Base-by-base conservation (phyloP, 2,888 invertebrate genomes). In the Lagria hirta region DNA sequence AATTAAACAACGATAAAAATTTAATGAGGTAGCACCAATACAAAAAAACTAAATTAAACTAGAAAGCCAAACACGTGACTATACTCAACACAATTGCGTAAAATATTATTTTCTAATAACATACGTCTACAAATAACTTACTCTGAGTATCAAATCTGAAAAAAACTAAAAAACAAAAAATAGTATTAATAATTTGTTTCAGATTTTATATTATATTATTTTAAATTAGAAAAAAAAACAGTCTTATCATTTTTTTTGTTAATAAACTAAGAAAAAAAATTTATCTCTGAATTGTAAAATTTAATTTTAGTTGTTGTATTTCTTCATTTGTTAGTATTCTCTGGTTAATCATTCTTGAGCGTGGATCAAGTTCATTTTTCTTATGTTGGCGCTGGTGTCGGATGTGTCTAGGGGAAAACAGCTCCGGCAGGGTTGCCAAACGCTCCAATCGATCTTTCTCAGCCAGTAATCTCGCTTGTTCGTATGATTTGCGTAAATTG, bases 361-460 rank as follows among this genome's bases (percentile, higher is more conserved):
- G 49, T 7, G 61, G 57, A 44, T 62, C 62, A 22, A 54, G 51
- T 10, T 53, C 57, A 8, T n/a, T 15, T 13, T 29, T 12, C 14
- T 38, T 40, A 30, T 66, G 65, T 43, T 66, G 65, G 21, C 63
- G 48, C 36, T 68, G 68, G 42, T 69, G 69, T n/a, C 69, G 52
- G 20, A 68, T 62, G 44, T 68, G 68, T 17, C 64, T 17, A 15
- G 54, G 47, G 21, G 42, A 14, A n/a, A 53, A 41, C 5, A 46
- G 24, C 16, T 50, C 55, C 10, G 58, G 50, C 44, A 65, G 34
- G 6, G 63, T 55, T 2, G 61, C 60, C 40, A 62, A 30, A 3
- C 63, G 57, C 45, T 66, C 66, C 27, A 61, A 23, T 15, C 49
- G 43, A 17, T 67, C 65, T 21, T 53, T 54, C 42, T 62, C 60